Conservation (phyloP, 2,113 vertebrate genomes). For the Jacana jacana region DNA sequence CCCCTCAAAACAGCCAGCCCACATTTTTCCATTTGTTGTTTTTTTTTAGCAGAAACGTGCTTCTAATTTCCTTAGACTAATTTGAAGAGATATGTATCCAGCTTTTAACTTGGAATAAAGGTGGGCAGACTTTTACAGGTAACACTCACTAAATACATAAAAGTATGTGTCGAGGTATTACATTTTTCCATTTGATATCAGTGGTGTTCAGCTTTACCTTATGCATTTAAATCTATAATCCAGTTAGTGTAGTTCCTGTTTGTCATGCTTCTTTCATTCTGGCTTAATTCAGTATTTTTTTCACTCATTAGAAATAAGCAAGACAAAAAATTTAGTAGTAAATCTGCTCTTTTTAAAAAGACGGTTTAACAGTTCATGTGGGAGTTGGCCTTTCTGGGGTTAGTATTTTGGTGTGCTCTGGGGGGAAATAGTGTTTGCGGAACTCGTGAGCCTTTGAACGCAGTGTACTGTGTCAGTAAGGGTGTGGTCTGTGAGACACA, state of each 20-base stretch:
- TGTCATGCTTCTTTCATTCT: not conserved
- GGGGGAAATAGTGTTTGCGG: not conserved
- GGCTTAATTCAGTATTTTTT: not conserved
- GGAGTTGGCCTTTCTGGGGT: not conserved
- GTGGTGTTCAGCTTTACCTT: not conserved
- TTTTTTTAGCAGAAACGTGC: not conserved
- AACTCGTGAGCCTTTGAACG: not conserved
- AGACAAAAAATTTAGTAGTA: not conserved
- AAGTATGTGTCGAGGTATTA: not conserved
- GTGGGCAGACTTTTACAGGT: not conserved
- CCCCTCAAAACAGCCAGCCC: not conserved
- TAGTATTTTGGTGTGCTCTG: not conserved
- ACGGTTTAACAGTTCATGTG: constrained; percentile 25
- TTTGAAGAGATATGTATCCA: not conserved
- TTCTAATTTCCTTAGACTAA: not conserved
- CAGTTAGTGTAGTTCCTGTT: not conserved
- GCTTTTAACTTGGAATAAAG: not conserved
- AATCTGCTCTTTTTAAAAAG: not conserved
- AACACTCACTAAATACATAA: not conserved
- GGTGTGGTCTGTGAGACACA: not conserved
- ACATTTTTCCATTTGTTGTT: not conserved
- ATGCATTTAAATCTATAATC: not conserved
- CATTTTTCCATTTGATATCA: not conserved
- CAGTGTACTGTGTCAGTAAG: not conserved
- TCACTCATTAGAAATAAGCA: not conserved